phyloP scores from a whole-genome alignment of 2,888 invertebrate species.

The Drosophila pegasa region DNA sequence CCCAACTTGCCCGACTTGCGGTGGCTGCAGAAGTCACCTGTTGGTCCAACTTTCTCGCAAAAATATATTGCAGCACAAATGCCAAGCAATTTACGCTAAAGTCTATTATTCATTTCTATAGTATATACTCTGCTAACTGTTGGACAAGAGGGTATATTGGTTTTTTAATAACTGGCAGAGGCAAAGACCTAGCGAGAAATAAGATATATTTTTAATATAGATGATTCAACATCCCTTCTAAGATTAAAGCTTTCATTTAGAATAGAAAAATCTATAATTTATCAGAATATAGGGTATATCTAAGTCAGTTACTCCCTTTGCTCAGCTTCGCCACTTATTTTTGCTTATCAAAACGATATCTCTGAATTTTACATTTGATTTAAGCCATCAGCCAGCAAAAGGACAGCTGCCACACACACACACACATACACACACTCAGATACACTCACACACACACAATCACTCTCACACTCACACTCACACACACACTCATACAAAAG shows the following conservation, averaged over 20 bases:
- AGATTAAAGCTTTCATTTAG: no score
- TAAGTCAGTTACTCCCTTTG: background rate
- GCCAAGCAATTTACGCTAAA: constrained; percentile 12
- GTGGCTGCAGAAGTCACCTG: constrained; percentile 12
- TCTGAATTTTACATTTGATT: constrained; percentile 29
- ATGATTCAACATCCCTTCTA: no score
- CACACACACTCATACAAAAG: background rate
- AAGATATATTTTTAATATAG: no score
- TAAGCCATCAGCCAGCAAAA: constrained; percentile 16
- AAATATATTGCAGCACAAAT: constrained; percentile 9
- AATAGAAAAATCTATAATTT: no score
- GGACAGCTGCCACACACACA: constrained; percentile 2
- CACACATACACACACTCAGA: constrained; percentile 1
- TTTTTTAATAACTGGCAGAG: background rate
- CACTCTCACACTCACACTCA: background rate
- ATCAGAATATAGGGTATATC: background rate
- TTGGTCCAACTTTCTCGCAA: background rate
- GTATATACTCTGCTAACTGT: background rate
- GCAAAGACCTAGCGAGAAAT: no score
- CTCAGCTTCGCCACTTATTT: constrained; percentile 7
- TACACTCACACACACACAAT: background rate
- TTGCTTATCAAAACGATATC: constrained; percentile 38
- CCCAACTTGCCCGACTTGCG: constrained; percentile 2
- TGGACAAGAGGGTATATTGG: background rate
- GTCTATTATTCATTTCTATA: constrained; percentile 45